phyloP scores from a whole-genome alignment of 2,113 vertebrate genomes.

The Cyanoramphus novaezelandiae region DNA sequence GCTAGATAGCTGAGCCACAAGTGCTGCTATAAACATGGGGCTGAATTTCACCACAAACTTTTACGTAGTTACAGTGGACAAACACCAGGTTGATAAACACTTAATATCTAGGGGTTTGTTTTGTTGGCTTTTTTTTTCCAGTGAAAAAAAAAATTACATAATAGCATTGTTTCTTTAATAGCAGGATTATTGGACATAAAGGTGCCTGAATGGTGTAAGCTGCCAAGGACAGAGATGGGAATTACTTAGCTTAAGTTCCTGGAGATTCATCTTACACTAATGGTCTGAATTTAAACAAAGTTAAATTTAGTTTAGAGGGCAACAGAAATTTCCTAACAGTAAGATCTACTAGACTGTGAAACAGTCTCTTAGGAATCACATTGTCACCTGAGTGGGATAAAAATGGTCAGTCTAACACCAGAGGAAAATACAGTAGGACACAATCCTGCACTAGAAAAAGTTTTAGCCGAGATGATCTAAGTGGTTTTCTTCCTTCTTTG shows the following conservation, averaged over 20 bases:
- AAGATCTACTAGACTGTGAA: background rate
- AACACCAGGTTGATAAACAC: background rate
- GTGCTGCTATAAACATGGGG: background rate
- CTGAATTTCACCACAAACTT: background rate
- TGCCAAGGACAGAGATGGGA: background rate
- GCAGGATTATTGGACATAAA: background rate
- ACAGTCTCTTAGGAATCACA: background rate
- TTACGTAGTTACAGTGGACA: background rate
- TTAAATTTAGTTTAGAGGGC: background rate
- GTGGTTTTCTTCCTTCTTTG: background rate
- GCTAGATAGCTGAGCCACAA: background rate
- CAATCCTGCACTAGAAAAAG: background rate
- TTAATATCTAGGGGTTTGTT: background rate
- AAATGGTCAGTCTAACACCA: background rate
- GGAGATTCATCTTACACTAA: background rate
- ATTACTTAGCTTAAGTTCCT: background rate
- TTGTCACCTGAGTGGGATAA: background rate
- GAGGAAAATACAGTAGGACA: background rate
- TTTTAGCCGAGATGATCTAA: background rate
- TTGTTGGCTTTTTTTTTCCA: fast-evolving
- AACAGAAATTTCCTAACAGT: background rate
- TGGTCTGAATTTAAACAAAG: background rate
- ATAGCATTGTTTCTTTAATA: background rate
- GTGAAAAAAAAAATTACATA: background rate
- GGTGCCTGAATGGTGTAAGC: background rate